Evolutionary conservation across 2,888 invertebrate genomes (phyloP).

Genomic region (Drosophila melanocephala): DNA sequence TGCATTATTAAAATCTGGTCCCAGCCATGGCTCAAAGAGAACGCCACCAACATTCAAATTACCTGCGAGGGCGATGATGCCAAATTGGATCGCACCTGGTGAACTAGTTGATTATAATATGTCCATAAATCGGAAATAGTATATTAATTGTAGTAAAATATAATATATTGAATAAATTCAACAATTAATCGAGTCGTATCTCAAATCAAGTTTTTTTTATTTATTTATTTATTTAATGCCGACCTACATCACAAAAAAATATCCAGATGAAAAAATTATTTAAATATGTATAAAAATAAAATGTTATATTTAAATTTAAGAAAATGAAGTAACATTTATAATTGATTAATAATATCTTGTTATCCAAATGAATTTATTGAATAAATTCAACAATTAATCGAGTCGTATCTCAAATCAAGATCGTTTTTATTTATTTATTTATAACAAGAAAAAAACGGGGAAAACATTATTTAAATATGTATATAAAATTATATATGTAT

Average conservation of each 20-base stretch:
- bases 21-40: constrained; percentile 59
- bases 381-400: neutral
- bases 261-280: neutral
- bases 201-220: neutral
- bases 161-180: neutral
- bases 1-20: constrained; percentile 57
- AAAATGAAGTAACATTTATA: neutral
- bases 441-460: too few relatives aligned
- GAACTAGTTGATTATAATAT: neutral
- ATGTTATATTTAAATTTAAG: neutral
- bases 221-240: neutral
- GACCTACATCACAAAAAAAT: neutral
- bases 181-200: neutral
- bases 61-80: constrained; percentile 48
- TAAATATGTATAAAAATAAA: neutral
- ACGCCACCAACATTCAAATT: constrained; percentile 63
- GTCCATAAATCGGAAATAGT: neutral
- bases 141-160: constrained; percentile 1
- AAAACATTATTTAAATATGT: neutral
- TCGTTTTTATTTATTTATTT: too few relatives aligned
- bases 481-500: neutral
- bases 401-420: too few relatives aligned
- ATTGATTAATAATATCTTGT: too few relatives aligned
- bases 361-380: neutral
- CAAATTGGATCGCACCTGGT: constrained; percentile 54